Base-by-base conservation (phyloP, 2,888 invertebrate genomes). In the Philopedon plagiatum region DNA sequence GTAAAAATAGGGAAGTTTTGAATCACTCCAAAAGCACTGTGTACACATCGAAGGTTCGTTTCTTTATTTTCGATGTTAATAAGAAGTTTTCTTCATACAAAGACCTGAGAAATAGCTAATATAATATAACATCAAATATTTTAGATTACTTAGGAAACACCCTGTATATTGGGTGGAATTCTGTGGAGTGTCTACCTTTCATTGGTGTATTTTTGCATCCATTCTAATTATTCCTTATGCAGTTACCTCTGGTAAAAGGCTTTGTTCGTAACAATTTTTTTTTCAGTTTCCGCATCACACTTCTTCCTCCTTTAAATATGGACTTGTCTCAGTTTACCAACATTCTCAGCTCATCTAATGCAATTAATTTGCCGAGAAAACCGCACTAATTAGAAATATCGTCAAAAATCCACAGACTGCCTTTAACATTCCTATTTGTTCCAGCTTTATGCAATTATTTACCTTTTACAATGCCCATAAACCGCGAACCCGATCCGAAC, bases 391-490 rank as follows among this genome's bases (percentile, higher is more conserved):
- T 71, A 60, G 56, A 61, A 66, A 71, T 19, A 56, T 61, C 62
- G 61, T 71, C 37, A 61, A 71, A 71, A 66, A 66, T 66, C 19
- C 61, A 56, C 49, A 56, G 62, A 57, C 23, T 57, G 60, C 58
- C n/a, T n/a, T n/a, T n/a, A n/a, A 54, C 34, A 67, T 67, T 72
- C 57, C 72, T 63, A 57, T 72, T 72, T 56, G 51, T 29, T 51
- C 51, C 57, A 63, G 62, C 39, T 58, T 58, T 56, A 63, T 39
- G 72, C 62, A 60, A 68, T 64, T 56, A 68, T 73, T 73, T 58
- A 62, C 68, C 68, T 66, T 72, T 68, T 73, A 73, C 68, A 64
- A 73, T 67, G 72, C 51, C 63, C 72, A 68, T 73, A 73, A 68
- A 68, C 67, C 71, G 71, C 71, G 63, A 66, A 67, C 62, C 61